These are phyloP conservation scores for Coluber constrictor DNA, from an alignment of 2,797 vertebrate genomes.

Conservation along the genomic window DNA sequence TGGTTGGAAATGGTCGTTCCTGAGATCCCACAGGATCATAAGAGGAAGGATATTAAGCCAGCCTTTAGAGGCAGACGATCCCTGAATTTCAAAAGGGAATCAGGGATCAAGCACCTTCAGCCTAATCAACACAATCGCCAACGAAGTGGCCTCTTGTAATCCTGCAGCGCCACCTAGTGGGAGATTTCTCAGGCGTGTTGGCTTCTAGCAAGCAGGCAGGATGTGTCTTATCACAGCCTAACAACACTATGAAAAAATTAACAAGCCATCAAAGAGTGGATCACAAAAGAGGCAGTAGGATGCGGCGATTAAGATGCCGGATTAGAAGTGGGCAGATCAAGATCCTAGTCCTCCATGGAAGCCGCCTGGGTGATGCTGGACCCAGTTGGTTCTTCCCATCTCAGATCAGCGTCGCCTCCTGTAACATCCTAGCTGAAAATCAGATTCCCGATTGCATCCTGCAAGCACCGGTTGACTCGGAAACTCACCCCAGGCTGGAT, in stretches of 20 bases:
- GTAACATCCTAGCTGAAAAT: background rate
- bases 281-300: background rate
- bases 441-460: background rate
- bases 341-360: background rate
- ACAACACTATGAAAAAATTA: background rate
- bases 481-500: too few relatives aligned
- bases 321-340: background rate
- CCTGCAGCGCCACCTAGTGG: slow-evolving; percentile 3
- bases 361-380: background rate
- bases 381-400: background rate
- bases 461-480: background rate
- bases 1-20: background rate
- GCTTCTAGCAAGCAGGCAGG: background rate
- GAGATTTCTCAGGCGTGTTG: background rate
- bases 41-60: background rate
- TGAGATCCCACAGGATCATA: background rate
- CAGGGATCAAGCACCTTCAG: background rate
- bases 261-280: background rate
- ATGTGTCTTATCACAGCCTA: background rate
- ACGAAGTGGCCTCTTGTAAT: background rate
- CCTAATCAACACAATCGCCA: background rate
- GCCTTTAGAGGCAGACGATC: background rate
- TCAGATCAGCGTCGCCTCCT: background rate
- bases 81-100: background rate
- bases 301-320: background rate